Evolutionary conservation across 2,797 vertebrate genomes (phyloP).

Genomic region (Pelobates cultripes): DNA sequence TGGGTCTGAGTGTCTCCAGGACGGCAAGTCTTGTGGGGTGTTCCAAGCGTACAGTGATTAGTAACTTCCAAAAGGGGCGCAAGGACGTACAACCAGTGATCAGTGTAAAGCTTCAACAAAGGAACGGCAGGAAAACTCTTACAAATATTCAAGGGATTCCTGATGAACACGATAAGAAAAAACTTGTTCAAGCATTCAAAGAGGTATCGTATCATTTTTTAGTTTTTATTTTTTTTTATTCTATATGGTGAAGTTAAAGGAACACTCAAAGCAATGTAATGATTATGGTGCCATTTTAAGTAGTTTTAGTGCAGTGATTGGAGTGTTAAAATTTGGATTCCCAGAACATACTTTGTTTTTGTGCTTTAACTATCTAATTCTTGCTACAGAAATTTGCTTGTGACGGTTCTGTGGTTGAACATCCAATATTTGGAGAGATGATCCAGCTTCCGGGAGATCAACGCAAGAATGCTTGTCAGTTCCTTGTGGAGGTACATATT

Average conservation of each 20-base stretch:
- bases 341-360: too few relatives aligned
- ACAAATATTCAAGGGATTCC: constrained; percentile 96
- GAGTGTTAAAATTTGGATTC: too few relatives aligned
- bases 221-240: too few relatives aligned
- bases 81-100: constrained; percentile 83
- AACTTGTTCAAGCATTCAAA: constrained; percentile 95
- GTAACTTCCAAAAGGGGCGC: constrained; percentile 93
- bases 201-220: constrained; percentile 80
- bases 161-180: constrained; percentile 96
- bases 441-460: constrained; percentile 97
- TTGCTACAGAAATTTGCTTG: constrained; percentile 90
- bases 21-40: too few relatives aligned
- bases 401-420: constrained; percentile 98
- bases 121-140: constrained; percentile 98
- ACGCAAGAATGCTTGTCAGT: constrained; percentile 96
- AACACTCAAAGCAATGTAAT: too few relatives aligned
- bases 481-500: constrained; percentile 84
- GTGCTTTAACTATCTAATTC: background rate
- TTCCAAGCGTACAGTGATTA: constrained; percentile 77
- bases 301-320: too few relatives aligned
- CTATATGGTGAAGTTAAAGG: too few relatives aligned
- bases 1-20: too few relatives aligned
- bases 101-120: constrained; percentile 99
- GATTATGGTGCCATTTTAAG: too few relatives aligned
- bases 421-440: constrained; percentile 98